Conservation (phyloP, 1,140 invertebrate genomes). For the Orius laevigatus region DNA sequence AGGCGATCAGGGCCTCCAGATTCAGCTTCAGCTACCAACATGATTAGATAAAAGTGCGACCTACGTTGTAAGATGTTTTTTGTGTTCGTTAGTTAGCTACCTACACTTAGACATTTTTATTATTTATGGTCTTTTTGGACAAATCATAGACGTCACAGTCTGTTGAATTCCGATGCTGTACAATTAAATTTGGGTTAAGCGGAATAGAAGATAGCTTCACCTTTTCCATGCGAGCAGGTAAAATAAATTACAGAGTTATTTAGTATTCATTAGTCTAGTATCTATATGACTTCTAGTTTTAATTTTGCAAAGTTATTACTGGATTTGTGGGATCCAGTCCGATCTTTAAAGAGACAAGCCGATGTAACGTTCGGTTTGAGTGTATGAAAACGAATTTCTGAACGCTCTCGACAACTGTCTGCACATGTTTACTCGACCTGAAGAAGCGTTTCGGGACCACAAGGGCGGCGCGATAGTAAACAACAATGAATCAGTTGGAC, state of each 20-base stretch:
- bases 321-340: constrained; percentile 46
- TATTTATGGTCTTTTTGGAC: no score
- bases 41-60: no score
- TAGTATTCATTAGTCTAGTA: background rate
- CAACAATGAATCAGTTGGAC: constrained; percentile 26
- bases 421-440: constrained; percentile 38
- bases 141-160: no score
- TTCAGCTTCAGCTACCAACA: no score
- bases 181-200: constrained; percentile 4
- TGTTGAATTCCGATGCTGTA: background rate
- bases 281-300: background rate
- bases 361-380: constrained; percentile 44
- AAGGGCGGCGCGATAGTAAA: no score
- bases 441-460: constrained; percentile 30
- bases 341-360: constrained; percentile 40
- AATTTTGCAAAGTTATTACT: constrained; percentile 37
- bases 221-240: constrained; percentile 15
- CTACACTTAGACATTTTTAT: no score
- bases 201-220: constrained; percentile 15
- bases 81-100: no score
- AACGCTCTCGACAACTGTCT: constrained; percentile 38
- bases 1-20: no score
- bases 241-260: constrained; percentile 17
- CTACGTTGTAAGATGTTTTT: no score
- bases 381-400: constrained; percentile 42